phyloP scores from a whole-genome alignment of 2,113 vertebrate species.

The Haplochromis burtoni region DNA sequence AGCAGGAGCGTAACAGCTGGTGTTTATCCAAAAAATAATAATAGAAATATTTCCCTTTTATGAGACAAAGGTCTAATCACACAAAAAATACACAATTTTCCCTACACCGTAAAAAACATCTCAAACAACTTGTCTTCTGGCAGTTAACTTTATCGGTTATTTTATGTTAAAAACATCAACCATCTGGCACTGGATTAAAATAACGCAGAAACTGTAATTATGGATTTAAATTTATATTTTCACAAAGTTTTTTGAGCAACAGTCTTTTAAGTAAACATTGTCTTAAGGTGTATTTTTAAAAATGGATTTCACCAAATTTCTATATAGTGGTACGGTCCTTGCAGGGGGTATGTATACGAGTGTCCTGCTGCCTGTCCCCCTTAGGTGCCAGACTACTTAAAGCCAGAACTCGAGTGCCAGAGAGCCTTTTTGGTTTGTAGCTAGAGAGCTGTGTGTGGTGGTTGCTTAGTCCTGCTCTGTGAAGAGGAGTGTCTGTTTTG shows the following conservation, averaged over 20 bases:
- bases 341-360: not conserved
- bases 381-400: not conserved
- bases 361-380: not conserved
- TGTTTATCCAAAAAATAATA: constrained; percentile 4
- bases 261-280: not conserved
- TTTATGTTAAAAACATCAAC: not conserved
- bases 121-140: not conserved
- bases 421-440: not conserved
- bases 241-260: not conserved
- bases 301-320: not conserved
- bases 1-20: not conserved
- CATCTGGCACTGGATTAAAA: not conserved
- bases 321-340: rapidly evolving
- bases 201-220: not conserved
- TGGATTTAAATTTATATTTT: not conserved
- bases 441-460: not conserved
- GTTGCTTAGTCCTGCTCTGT: not conserved
- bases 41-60: not conserved
- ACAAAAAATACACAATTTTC: not conserved
- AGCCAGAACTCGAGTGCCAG: not conserved
- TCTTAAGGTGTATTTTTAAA: not conserved
- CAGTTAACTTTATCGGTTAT: not conserved
- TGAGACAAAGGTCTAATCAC: not conserved
- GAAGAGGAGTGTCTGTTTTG: not conserved
- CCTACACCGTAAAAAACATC: not conserved